Percentiles rank a stretch among this genome's conserved stretches.
These are phyloP conservation scores for Lissonota sp. DNA, from an alignment of 2,888 invertebrate species.

Conservation along the genomic window DNA sequence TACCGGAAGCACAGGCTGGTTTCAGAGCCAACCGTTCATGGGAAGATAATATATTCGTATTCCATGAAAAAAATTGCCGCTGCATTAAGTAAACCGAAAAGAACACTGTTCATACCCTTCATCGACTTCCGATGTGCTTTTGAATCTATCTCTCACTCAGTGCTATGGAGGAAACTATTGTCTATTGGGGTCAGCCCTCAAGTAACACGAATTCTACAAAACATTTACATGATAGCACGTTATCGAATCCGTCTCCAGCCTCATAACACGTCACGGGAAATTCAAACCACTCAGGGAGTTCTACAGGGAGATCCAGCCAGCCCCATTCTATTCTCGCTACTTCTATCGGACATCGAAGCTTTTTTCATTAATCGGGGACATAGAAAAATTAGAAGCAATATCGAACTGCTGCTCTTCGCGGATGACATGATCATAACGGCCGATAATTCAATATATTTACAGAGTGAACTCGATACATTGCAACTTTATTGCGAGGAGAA, in stretches of 20 bases:
- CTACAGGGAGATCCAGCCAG: background rate
- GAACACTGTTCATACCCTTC: slow-evolving; percentile 38
- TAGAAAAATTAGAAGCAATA: slow-evolving; percentile 1
- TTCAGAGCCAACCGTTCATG: slow-evolving; percentile 64
- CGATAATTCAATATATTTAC: slow-evolving; percentile 32
- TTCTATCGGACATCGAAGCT: slow-evolving; percentile 31
- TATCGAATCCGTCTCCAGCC: background rate
- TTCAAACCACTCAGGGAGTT: slow-evolving; percentile 60
- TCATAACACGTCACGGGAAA: slow-evolving; percentile 22
- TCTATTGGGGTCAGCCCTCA: slow-evolving; percentile 40
- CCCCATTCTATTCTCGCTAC: slow-evolving; percentile 42
- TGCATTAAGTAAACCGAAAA: too few relatives aligned
- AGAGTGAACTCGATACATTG: slow-evolving; percentile 41
- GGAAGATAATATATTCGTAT: slow-evolving; percentile 68
- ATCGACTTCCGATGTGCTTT: slow-evolving; percentile 67
- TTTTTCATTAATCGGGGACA: slow-evolving; percentile 40
- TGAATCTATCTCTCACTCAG: slow-evolving; percentile 61
- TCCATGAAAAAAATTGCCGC: slow-evolving; percentile 14
- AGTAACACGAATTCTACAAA: slow-evolving; percentile 49
- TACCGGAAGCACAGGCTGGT: slow-evolving; percentile 70
- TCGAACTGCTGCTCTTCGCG: slow-evolving; percentile 51
- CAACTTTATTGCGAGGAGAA: slow-evolving; percentile 21
- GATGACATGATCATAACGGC: slow-evolving; percentile 49
- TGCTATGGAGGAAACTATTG: slow-evolving; percentile 60
- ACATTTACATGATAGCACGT: slow-evolving; percentile 41